phyloP scores from a whole-genome alignment of 2,113 vertebrate genomes.

The Poeciliopsis retropinna region DNA sequence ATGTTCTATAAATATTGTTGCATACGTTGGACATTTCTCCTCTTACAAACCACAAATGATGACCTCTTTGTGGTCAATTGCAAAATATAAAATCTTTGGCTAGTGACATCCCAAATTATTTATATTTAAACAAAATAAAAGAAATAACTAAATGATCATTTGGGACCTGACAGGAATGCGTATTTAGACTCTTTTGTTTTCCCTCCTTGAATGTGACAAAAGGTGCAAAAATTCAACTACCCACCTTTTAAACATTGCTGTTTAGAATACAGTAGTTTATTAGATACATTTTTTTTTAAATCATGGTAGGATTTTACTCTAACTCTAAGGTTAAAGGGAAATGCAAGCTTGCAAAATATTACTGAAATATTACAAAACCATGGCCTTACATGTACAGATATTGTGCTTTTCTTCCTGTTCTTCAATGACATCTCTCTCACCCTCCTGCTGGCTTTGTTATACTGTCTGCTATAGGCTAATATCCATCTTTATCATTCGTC shows the following conservation, averaged over 20 bases:
- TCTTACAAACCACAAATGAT: too few species aligned
- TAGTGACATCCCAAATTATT: too few species aligned
- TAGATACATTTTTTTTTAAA: too few species aligned
- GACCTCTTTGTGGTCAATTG: too few species aligned
- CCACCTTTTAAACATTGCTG: too few species aligned
- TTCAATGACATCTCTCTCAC: conserved; percentile 19
- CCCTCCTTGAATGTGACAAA: not conserved
- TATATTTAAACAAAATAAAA: too few species aligned
- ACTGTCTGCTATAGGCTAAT: not conserved
- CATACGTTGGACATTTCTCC: too few species aligned
- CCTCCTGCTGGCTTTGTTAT: conserved; percentile 8
- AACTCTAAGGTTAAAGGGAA: not conserved
- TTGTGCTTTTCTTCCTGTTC: not conserved
- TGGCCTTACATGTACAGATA: not conserved
- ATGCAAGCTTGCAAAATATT: not conserved
- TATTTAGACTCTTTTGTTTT: not conserved
- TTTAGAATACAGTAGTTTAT: too few species aligned
- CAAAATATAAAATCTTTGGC: too few species aligned
- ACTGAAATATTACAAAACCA: not conserved
- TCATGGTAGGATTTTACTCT: too few species aligned
- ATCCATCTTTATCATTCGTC: conserved; percentile 10
- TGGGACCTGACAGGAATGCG: not conserved
- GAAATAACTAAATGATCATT: not conserved
- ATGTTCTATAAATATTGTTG: too few species aligned
- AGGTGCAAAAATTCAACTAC: not conserved